phyloP scores from a whole-genome alignment of 2,888 invertebrate genomes.

The Netelia fuscicornis region DNA sequence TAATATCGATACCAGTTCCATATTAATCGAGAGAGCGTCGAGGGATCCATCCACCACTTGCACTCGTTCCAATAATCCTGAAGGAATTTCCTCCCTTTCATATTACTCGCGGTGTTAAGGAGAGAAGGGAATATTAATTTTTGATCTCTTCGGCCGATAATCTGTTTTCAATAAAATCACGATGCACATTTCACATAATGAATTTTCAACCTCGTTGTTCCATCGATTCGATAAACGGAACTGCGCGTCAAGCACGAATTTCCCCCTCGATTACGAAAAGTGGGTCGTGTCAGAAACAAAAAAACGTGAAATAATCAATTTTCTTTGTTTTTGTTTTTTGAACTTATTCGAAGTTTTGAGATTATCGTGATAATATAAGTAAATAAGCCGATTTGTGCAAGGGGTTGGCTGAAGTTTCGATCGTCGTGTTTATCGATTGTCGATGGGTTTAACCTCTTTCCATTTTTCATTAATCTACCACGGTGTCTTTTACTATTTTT shows the following conservation, averaged over 20 bases:
- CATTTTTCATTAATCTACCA: not conserved
- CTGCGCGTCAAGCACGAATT: not conserved
- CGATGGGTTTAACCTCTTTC: not conserved
- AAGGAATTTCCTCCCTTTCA: conserved; percentile 29
- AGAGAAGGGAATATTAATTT: conserved; percentile 39
- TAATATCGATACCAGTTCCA: conserved; percentile 57
- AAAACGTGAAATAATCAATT: not conserved
- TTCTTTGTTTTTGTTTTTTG: too few relatives aligned
- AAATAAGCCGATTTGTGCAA: too few relatives aligned
- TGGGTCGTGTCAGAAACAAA: not conserved
- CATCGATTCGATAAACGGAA: not conserved
- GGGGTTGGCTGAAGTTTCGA: too few relatives aligned
- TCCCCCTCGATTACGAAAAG: not conserved
- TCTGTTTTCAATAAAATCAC: not conserved
- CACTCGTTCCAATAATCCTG: conserved; percentile 61
- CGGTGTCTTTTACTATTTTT: too few relatives aligned
- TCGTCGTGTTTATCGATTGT: too few relatives aligned
- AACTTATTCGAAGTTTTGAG: too few relatives aligned
- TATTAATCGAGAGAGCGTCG: conserved; percentile 58
- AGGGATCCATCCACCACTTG: conserved; percentile 48
- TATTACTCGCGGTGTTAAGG: conserved; percentile 1
- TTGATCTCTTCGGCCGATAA: conserved; percentile 8
- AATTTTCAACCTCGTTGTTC: not conserved
- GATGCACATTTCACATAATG: conserved; percentile 16
- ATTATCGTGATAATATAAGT: too few relatives aligned